phyloP scores from a whole-genome alignment of 53 echinoderm and acorn worm species.

The Echinometra lucunter region DNA sequence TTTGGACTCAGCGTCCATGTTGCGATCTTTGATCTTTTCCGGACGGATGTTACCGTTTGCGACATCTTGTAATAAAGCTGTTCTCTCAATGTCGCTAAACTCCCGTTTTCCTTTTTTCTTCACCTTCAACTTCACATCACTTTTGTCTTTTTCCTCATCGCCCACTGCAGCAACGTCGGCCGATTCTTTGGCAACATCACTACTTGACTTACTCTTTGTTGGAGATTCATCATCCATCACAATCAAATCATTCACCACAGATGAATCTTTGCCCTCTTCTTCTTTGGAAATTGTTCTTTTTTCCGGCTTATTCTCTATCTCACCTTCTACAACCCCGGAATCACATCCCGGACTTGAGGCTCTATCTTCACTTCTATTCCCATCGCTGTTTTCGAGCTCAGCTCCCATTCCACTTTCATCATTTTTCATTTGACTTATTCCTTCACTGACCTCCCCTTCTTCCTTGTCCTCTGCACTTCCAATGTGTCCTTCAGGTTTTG shows the following conservation, averaged over 20 bases:
- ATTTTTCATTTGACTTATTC: neutral
- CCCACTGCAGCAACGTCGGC: neutral
- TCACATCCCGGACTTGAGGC: neutral
- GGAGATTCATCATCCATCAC: neutral
- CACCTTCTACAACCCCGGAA: too few species aligned
- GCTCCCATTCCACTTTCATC: neutral
- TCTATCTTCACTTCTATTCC: neutral
- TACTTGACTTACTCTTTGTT: neutral
- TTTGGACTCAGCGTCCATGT: neutral
- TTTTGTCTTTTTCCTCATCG: neutral
- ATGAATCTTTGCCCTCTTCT: slow-evolving; percentile 68
- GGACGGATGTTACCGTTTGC: slow-evolving; percentile 72
- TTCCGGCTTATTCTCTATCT: neutral
- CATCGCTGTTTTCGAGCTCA: neutral
- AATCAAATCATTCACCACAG: neutral
- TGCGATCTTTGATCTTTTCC: slow-evolving; percentile 26
- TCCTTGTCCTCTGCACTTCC: neutral
- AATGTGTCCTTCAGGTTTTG: neutral
- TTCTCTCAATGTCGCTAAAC: slow-evolving; percentile 61
- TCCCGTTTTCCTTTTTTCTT: slow-evolving; percentile 41
- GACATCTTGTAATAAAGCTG: slow-evolving; percentile 71
- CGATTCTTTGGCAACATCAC: neutral
- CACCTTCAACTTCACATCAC: neutral
- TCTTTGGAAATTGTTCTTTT: slow-evolving; percentile 44
- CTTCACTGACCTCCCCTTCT: neutral